Conservation (phyloP, 2,113 vertebrate genomes). For the Cyphomyrus discorhynchus region DNA sequence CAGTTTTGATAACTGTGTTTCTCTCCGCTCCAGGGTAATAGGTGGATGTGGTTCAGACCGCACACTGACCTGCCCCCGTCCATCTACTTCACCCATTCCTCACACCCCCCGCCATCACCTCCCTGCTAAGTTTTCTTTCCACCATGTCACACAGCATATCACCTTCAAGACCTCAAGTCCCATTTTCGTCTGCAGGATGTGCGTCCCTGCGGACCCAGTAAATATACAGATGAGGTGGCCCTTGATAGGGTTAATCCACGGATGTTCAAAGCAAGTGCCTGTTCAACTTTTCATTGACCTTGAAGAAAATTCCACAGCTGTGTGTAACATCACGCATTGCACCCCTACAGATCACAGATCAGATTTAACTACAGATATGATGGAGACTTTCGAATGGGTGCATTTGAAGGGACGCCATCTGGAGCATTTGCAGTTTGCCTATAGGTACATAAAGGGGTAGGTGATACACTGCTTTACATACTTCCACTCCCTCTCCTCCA, state of each 20-base stretch:
- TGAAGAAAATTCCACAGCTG: background rate
- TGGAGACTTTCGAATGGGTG: background rate
- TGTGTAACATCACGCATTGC: background rate
- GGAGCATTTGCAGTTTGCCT: background rate
- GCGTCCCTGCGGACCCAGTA: background rate
- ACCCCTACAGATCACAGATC: background rate
- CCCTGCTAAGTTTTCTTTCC: background rate
- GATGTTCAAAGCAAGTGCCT: background rate
- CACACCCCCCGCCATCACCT: background rate
- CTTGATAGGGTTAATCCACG: background rate
- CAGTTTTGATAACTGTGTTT: background rate
- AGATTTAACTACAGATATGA: background rate
- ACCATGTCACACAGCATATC: background rate
- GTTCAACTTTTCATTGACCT: background rate
- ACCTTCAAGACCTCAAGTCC: background rate
- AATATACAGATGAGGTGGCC: background rate
- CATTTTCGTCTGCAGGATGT: background rate
- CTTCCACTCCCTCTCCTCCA: background rate
- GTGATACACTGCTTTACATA: background rate
- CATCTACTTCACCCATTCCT: background rate
- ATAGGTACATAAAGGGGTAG: background rate
- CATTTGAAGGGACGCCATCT: background rate
- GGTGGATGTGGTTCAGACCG: background rate
- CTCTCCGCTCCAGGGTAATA: background rate
- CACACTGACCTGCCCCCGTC: background rate